phyloP scores from a whole-genome alignment of 2,797 vertebrate species.

The Nasua narica region DNA sequence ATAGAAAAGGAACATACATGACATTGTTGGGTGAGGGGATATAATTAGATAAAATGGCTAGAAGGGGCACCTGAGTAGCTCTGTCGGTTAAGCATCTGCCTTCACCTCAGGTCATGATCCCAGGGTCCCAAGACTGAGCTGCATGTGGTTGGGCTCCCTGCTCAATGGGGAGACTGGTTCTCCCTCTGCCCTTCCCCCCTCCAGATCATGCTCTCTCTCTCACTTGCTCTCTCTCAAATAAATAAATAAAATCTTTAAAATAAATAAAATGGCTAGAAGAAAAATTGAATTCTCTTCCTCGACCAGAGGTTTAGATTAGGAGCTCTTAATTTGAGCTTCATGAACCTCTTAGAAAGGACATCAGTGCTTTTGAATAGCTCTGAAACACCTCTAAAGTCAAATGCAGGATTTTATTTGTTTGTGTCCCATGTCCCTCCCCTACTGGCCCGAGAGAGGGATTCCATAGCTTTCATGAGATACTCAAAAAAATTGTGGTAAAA shows the following conservation, averaged over 20 bases:
- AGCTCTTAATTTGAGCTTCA: not conserved
- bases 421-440: not conserved
- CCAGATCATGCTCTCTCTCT: too few species aligned
- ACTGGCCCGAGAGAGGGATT: rapidly evolving
- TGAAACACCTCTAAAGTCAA: not conserved
- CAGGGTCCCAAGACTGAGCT: not conserved
- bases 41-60: not conserved
- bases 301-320: not conserved
- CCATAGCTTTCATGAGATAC: not conserved
- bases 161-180: too few species aligned
- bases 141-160: too few species aligned
- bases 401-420: not conserved
- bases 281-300: not conserved
- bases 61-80: not conserved
- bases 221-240: too few species aligned
- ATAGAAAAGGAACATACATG: not conserved
- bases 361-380: not conserved
- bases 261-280: not conserved
- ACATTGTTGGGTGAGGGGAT: not conserved
- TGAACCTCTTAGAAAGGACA: not conserved
- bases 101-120: not conserved
- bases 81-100: too few species aligned
- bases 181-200: too few species aligned
- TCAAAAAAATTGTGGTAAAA: not conserved
- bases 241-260: too few species aligned